Base-by-base conservation (phyloP, 2,113 vertebrate genomes). In the Cygnus buccinator region DNA sequence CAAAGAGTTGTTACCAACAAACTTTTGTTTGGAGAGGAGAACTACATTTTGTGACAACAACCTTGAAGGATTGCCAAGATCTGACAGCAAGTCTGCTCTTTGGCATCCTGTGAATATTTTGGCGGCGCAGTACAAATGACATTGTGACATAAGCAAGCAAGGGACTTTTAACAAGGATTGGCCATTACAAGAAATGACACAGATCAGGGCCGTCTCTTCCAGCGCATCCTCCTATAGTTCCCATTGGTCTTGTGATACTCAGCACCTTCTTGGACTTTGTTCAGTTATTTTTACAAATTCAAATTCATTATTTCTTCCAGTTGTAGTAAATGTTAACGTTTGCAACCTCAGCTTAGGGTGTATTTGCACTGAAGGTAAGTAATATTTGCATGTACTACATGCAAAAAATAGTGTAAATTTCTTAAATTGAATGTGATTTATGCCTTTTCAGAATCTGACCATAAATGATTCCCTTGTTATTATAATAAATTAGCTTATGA, bases 21-120 rank as follows among this genome's bases (percentile, higher is more conserved):
- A 13, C 8, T 83, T 91, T 33, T 77, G 37, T 80, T 81, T 77
- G 89, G 59, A 88, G 41, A 90, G 23, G 14, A 88, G 84, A 92
- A 35, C 28, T 50, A 43, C 37, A 37, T 86, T 92, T 94, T 90
- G 79, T 72, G 92, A 88, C 6, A 48, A 31, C 39, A 37, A 55
- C 11, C 31, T 31, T 71, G n/a, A 70, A 77, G 52, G n/a, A 67
- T 26, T 83, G 66, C 78, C 84, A 90, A 9, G 54, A 52, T 79
- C 62, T 87, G 58, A 39, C 4, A 17, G 59, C 66, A 91, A 89
- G 31, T 76, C 29, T 74, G 52, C 21, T 68, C 11, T 41, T 46
- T 77, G 66, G 37, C 48, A 76, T 76, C 62, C 84, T 78, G 58
- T 57, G 77, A 82, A 58, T 44, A 44, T 35, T 75, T 72, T 37